Base-by-base conservation (phyloP, 2,797 vertebrate genomes). In the Gallinago solitaria region DNA sequence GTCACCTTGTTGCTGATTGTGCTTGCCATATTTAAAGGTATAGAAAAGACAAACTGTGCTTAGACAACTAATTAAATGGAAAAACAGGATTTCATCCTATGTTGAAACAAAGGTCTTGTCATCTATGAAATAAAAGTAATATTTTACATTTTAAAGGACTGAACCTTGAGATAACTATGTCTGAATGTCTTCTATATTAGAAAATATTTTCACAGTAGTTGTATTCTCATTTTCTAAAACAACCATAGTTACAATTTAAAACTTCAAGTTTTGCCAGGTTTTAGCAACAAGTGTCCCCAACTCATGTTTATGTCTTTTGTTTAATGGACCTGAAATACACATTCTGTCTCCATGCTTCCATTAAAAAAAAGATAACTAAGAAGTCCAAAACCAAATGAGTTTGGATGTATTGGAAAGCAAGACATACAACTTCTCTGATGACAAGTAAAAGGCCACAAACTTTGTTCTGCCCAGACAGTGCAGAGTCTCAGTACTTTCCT, bases 1-100 rank as follows among this genome's bases (percentile, higher is more conserved):
- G 94, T 98, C 94, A 98, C 93, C 93, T 97, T 98, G 89, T 20
- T 89, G 76, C 67, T 48, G 48, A 57, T 73, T 85, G 57, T 57
- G 16, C 59, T 87, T 95, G 53, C 25, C 67, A 16, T 57, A 57
- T 65, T 71, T 90, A 90, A 77, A 61, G 57, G 51, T 94, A 88
- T 6, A 86, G 61, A 89, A 95, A n/a, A 92, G 50, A 94, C 25
- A 89, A 94, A 83, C 8, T 75, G 19, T 59, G 18, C 35, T 83
- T 60, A 16, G 32, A 15, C 18, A 87, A 60, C 45, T 57, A 78
- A 77, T 45, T 76, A 86, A 57, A 67, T 4, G 12, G 84, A 68
- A 17, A 83, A 20, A 2, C 15, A 7, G 45, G 33, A 81, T 43
- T 51, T 81, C 33, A 77, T 43, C 9, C 28, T 41, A 15, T 33